Evolutionary conservation across 2,888 invertebrate genomes (phyloP).

Genomic region (Xestia rhomboidea): DNA sequence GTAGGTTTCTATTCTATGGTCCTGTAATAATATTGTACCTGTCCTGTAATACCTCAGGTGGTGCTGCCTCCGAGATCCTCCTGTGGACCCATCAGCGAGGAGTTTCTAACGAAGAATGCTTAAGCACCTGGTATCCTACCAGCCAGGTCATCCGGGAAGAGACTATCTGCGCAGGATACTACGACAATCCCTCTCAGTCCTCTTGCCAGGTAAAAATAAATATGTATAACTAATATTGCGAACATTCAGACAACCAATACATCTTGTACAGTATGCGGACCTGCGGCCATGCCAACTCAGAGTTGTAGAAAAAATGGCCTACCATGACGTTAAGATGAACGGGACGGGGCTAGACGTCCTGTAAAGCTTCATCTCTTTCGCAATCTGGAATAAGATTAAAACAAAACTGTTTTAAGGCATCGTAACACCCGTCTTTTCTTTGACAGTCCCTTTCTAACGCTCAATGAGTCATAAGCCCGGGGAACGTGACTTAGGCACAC

Average conservation of each 20-base stretch:
- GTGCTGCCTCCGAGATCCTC: conserved; percentile 81
- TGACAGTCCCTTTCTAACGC: background rate
- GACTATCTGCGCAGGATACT: conserved; percentile 81
- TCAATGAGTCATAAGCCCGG: too few species aligned
- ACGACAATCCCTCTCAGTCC: conserved; percentile 84
- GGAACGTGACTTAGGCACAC: too few species aligned
- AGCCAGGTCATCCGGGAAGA: conserved; percentile 73
- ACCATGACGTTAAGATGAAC: background rate
- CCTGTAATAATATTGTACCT: background rate
- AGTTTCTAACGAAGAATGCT: conserved; percentile 81
- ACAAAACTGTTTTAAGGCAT: background rate
- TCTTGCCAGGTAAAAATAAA: conserved; percentile 78
- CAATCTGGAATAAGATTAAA: background rate
- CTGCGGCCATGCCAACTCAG: background rate
- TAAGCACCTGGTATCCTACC: conserved; percentile 72
- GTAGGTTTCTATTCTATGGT: background rate
- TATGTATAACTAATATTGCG: background rate
- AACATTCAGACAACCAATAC: background rate
- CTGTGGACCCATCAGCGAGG: conserved; percentile 86
- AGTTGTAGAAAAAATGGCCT: background rate
- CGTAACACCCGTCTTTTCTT: background rate
- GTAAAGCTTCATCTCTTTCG: background rate
- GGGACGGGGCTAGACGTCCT: background rate
- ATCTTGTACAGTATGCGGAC: background rate
- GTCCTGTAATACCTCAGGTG: conserved; percentile 74